Base-by-base conservation (phyloP, 1,140 invertebrate species). In the Bombus breviceps region DNA sequence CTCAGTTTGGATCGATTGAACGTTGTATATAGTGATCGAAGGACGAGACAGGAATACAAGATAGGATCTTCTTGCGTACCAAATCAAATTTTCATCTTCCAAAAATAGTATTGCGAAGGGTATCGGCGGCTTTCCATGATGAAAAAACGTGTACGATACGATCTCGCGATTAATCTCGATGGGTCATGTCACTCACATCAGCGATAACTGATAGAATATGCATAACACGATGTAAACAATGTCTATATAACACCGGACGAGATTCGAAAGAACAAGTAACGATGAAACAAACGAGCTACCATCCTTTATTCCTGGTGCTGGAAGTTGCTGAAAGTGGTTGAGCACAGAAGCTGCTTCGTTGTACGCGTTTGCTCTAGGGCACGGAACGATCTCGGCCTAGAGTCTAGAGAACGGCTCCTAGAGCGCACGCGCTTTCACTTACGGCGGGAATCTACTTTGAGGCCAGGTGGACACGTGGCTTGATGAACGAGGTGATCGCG, bases 371-470 rank as follows among this genome's bases (percentile, higher is more conserved):
- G 66, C 66, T 71, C 5, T 15, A 43, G 62, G 39, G 77, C 39
- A 34, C 41, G 25, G 28, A 57, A 71, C 66, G 66, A 81, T 81
- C 66, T 71, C 47, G 47, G 47, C 47, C 47, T 53, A 53, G 47
- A 53, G 47, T 8, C 78, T 64, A 18, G 78, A 69, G 78, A 80
- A 22, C 62, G n/a, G 12, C 71, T 75, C n/a, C 47, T 39, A 39
- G 37, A 62, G 76, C 76, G 74, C 15, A 43, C 37, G 62, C 47
- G 81, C 81, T 82, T 74, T 82, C 81, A 82, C 81, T 82, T 82
- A 82, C 74, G 47, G 81, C 53, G 39, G 71, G 69, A 82, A 82
- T 73, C 57, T n/a, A 22, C 79, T 71, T 69, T 34, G 59, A 53
- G 62, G 62, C 37, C 39, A 25, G 41, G 71, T 59, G 80, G 68